Conservation (phyloP, 2,888 invertebrate species). For the Drosophila subquinaria region DNA sequence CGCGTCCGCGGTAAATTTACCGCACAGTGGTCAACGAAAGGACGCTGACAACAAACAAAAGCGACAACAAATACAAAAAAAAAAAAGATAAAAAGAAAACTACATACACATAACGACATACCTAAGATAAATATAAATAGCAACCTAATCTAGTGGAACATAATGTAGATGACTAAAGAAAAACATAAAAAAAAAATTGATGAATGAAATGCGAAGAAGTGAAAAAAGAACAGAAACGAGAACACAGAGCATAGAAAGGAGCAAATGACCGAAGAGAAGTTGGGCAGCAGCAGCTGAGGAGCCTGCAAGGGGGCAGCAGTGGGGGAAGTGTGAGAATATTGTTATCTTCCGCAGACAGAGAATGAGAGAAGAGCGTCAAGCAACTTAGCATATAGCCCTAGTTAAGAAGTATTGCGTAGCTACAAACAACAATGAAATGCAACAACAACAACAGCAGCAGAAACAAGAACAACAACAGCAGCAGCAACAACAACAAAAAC, state of each 20-base stretch:
- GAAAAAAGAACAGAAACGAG: conserved; percentile 41
- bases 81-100: conserved; percentile 57
- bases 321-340: conserved; percentile 41
- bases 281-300: conserved; percentile 41
- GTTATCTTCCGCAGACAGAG: conserved; percentile 44
- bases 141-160: conserved; percentile 79
- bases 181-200: conserved; percentile 9
- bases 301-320: conserved; percentile 16
- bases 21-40: conserved; percentile 18
- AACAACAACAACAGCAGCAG: conserved; percentile 20
- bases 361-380: not conserved
- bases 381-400: conserved; percentile 36
- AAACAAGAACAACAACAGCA: conserved; percentile 24
- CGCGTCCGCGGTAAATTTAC: conserved; percentile 81
- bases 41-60: conserved; percentile 24
- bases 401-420: conserved; percentile 43
- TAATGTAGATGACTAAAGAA: conserved; percentile 75
- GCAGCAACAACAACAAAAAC: conserved; percentile 17
- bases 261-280: conserved; percentile 48
- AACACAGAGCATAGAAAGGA: conserved; percentile 49
- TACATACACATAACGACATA: conserved; percentile 77
- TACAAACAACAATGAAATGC: conserved; percentile 30
- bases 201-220: conserved; percentile 26
- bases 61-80: conserved; percentile 6
- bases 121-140: conserved; percentile 81